These are phyloP conservation scores for Shinisaurus crocodilurus DNA, from an alignment of 2,113 vertebrate species.

Conservation along the genomic window DNA sequence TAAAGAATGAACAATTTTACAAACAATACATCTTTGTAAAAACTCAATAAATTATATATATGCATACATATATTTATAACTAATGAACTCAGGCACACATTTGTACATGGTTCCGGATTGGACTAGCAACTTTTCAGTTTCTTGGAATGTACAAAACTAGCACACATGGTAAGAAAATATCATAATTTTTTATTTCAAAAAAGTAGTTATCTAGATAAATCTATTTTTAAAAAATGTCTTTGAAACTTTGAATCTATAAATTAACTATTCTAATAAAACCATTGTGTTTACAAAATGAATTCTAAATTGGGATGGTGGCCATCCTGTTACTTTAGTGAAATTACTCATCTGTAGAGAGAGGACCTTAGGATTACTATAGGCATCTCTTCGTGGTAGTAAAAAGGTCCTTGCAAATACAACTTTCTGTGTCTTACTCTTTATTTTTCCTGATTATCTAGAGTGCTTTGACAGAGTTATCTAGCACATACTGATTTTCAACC, in stretches of 20 bases:
- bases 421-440: constrained; percentile 12
- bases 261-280: constrained; percentile 64
- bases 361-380: constrained; percentile 37
- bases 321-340: constrained; percentile 49
- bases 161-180: constrained; percentile 81
- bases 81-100: constrained; percentile 74
- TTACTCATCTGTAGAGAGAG: constrained; percentile 56
- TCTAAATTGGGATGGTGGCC: constrained; percentile 58
- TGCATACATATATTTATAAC: constrained; percentile 76
- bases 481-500: background rate
- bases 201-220: constrained; percentile 73
- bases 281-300: constrained; percentile 54
- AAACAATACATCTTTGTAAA: constrained; percentile 80
- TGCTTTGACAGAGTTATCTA: constrained; percentile 13
- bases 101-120: constrained; percentile 69
- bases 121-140: constrained; percentile 61
- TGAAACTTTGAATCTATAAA: constrained; percentile 74
- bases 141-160: constrained; percentile 78
- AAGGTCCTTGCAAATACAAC: constrained; percentile 21
- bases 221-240: constrained; percentile 64
- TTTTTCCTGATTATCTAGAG: background rate
- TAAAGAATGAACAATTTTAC: constrained; percentile 81
- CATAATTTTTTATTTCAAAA: constrained; percentile 58
- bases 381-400: constrained; percentile 40
- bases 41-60: constrained; percentile 87